Evolutionary conservation across 2,797 vertebrate species (phyloP).

Genomic region (Ficedula albicollis): DNA sequence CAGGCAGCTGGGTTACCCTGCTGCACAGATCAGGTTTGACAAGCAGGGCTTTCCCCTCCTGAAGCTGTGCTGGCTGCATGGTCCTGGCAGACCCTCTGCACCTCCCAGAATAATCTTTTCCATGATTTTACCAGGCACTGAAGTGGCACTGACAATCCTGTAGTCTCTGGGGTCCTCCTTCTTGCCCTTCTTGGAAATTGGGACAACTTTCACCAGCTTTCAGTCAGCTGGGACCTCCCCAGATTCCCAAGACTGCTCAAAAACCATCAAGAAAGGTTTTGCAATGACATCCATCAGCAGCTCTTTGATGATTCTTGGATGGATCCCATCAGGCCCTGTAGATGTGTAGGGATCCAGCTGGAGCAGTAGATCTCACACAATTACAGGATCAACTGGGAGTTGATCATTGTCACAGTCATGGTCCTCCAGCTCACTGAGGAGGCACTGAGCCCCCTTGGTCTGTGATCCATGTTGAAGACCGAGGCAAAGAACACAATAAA

Average conservation of each 20-base stretch:
- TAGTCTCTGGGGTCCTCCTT: too few species aligned
- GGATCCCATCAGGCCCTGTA: background rate
- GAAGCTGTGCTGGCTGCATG: background rate
- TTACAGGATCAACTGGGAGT: background rate
- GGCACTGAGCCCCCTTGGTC: background rate
- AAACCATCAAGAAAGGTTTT: background rate
- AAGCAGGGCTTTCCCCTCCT: background rate
- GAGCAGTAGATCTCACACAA: background rate
- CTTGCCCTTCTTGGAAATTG: background rate
- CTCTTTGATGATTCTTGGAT: background rate
- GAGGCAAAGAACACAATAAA: background rate
- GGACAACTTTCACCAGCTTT: background rate
- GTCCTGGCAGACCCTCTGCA: background rate
- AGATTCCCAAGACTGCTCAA: background rate
- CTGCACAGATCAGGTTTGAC: background rate
- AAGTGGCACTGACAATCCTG: background rate
- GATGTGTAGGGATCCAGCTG: background rate
- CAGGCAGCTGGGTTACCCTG: background rate
- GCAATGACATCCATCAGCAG: background rate
- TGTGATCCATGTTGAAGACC: fast-evolving
- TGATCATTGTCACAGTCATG: background rate
- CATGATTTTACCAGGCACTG: background rate
- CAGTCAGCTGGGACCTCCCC: background rate
- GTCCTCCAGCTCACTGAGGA: background rate
- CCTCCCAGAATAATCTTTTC: background rate